A percentile compares a stretch with the other conserved stretches of the same genome.
These are phyloP conservation scores for Hylaeus anthracinus DNA, from an alignment of 1,140 invertebrate genomes.

Conservation along the genomic window DNA sequence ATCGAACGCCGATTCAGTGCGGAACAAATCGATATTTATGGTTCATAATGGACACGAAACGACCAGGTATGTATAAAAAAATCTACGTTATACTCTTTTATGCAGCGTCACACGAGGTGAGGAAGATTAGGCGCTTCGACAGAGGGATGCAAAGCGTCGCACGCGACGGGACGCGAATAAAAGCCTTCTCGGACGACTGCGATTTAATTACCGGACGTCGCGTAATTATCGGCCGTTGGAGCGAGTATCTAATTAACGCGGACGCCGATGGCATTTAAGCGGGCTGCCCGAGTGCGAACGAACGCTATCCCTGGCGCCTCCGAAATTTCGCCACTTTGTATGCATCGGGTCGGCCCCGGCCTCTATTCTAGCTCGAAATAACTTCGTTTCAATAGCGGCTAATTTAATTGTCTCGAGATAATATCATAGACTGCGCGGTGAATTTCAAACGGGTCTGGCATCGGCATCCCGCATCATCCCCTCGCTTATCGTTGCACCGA, in stretches of 20 bases:
- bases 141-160: no score
- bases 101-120: no score
- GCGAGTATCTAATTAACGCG: constrained; percentile 70
- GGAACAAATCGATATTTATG: no score
- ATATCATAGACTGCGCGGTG: constrained; percentile 59
- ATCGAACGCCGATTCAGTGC: no score
- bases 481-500: no score
- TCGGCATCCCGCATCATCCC: neutral
- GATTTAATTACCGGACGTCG: constrained; percentile 63
- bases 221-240: constrained; percentile 61
- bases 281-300: neutral
- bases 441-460: constrained; percentile 63
- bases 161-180: neutral
- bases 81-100: no score
- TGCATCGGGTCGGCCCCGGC: constrained; percentile 47
- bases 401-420: constrained; percentile 73
- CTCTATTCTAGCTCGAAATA: constrained; percentile 68
- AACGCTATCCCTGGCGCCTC: constrained; percentile 41
- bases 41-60: no score
- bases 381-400: constrained; percentile 74
- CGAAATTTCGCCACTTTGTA: constrained; percentile 66
- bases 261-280: constrained; percentile 50
- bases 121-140: no score
- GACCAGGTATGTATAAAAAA: no score
- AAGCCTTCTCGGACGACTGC: constrained; percentile 22